phyloP scores from a whole-genome alignment of 2,888 invertebrate genomes.

The Dryobotodes eremita region DNA sequence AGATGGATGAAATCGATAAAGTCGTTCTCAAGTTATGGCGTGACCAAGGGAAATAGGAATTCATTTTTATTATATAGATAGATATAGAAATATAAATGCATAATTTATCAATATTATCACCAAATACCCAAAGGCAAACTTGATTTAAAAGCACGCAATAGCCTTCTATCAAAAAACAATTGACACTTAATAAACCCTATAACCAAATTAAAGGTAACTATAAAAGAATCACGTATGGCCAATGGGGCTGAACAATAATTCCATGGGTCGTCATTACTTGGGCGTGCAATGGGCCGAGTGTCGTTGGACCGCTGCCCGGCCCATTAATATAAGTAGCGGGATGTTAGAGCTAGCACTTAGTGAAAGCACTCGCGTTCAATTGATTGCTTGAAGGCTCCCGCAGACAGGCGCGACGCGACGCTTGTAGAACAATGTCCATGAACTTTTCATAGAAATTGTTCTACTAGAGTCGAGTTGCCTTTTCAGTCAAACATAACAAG shows the following conservation, averaged over 20 bases:
- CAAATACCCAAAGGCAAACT: neutral
- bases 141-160: neutral
- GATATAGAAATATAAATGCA: neutral
- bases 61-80: too few species aligned
- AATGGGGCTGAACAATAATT: conserved; percentile 76
- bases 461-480: neutral
- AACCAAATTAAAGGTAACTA: conserved; percentile 23
- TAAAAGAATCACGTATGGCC: conserved; percentile 51
- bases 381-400: conserved; percentile 71
- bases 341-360: conserved; percentile 78
- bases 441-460: too few species aligned
- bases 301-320: conserved; percentile 73
- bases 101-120: neutral
- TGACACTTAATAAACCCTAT: conserved; percentile 38
- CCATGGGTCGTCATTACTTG: conserved; percentile 74
- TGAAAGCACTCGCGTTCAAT: conserved; percentile 74
- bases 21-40: too few species aligned
- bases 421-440: too few species aligned
- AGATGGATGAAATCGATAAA: too few species aligned
- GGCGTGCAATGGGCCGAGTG: conserved; percentile 77
- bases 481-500: conserved; percentile 1
- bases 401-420: too few species aligned
- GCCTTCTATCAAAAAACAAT: conserved; percentile 29
- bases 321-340: conserved; percentile 76
- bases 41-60: too few species aligned